Percentiles rank a stretch among this genome's conserved stretches.
Conservation (phyloP, 2,888 invertebrate genomes). For the Cybosia mesomella region DNA sequence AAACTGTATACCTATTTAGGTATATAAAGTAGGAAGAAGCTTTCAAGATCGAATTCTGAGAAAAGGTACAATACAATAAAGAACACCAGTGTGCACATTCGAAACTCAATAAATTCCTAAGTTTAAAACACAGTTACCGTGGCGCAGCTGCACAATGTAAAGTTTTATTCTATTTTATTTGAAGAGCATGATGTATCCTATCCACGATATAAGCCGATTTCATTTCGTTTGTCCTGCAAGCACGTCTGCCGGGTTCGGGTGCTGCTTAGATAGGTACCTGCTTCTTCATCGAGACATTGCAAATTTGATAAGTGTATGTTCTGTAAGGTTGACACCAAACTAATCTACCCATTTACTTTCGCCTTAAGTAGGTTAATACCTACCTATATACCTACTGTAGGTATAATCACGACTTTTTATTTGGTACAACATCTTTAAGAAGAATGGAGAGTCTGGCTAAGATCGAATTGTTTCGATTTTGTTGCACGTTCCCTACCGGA, state of each 20-base stretch:
- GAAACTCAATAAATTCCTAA: slow-evolving; percentile 6
- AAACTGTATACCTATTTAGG: too few relatives aligned
- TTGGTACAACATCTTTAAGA: too few relatives aligned
- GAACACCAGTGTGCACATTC: background rate
- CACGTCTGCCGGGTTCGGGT: background rate
- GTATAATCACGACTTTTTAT: too few relatives aligned
- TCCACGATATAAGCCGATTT: background rate
- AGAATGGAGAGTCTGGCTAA: too few relatives aligned
- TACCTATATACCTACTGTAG: too few relatives aligned
- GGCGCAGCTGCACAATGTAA: slow-evolving; percentile 1
- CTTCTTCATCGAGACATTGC: background rate
- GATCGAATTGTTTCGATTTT: too few relatives aligned
- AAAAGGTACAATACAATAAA: background rate
- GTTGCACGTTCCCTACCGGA: background rate
- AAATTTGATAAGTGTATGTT: too few relatives aligned
- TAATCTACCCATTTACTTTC: too few relatives aligned
- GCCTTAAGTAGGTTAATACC: too few relatives aligned
- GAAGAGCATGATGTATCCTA: background rate
- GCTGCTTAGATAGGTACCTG: background rate
- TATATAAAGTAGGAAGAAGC: background rate
- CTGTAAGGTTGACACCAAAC: too few relatives aligned
- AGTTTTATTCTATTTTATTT: slow-evolving; percentile 5
- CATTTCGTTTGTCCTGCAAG: background rate
- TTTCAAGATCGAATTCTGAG: background rate
- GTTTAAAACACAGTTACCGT: slow-evolving; percentile 2